Evolutionary conservation across 2,888 invertebrate species (phyloP), one percentile per base, ranked within the genome.

Genomic region (Troides aeacus): DNA sequence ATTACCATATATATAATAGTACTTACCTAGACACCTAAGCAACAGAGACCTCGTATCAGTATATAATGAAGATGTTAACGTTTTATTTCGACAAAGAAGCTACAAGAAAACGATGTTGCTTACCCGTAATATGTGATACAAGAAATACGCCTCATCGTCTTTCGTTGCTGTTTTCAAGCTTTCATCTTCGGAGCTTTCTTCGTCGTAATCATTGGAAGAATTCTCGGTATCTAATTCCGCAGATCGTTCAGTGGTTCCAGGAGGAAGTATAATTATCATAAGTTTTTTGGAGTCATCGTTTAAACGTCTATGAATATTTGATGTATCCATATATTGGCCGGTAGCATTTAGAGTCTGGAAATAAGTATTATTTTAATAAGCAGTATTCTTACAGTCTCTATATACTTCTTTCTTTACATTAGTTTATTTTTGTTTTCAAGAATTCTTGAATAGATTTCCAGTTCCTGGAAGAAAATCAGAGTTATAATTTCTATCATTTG

Each of bases 41-140:
- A 30, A 30, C 30, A 30, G 30, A 30, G 30, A 30, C 3, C 4
- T 3, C 3, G 30, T 30, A 3, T 30, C 30, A 30, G 3, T 30
- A 30, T 30, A 30, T 30, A 30, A 30, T 30, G 30, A 30, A 30
- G 30, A 30, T 30, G 30, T 30, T 30, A 30, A 30, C 30, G 30
- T 30, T 30, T 3, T 30, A 30, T 30, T 30, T 30, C 4, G 5
- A 30, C 30, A 30, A 30, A 30, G 3, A 0, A 30, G 4, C 30
- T 30, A 30, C 30, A 30, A 30, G 5, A 5, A 30, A 30, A 30
- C 3, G 30, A 30, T 30, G 30, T 30, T 30, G 3, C 30, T 30
- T 73, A 78, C 78, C 69, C 77, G 73, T 67, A 78, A 70, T 17
- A 74, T 61, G 66, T 77, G 73, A 61, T 76, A 77, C 10, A 78